Evolutionary conservation across 2,113 vertebrate species (phyloP).

Genomic region (Gracilinanus agilis): DNA sequence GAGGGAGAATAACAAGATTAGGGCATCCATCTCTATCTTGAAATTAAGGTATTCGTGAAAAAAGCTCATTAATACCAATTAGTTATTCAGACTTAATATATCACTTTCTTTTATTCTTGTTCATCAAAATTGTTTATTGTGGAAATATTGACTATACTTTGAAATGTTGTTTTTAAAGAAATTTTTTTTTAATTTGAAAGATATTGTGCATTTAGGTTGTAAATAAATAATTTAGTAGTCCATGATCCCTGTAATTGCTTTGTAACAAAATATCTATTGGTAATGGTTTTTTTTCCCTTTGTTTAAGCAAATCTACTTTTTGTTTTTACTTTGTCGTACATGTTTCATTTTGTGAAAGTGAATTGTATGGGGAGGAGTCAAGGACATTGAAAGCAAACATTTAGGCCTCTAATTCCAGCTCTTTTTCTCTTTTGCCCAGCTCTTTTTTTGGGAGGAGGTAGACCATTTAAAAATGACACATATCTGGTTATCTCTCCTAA

Average conservation of each 20-base stretch:
- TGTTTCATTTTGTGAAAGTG: background rate
- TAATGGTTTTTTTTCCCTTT: constrained; percentile 6
- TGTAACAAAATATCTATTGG: background rate
- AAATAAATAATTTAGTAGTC: background rate
- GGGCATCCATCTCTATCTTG: background rate
- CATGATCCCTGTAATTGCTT: background rate
- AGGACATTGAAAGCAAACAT: background rate
- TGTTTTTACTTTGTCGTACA: background rate
- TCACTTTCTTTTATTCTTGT: constrained; percentile 27
- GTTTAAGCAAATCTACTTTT: background rate
- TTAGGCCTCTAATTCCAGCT: background rate
- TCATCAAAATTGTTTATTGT: constrained; percentile 24
- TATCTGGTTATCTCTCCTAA: background rate
- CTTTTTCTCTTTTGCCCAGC: background rate
- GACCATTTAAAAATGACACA: background rate
- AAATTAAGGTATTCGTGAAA: background rate
- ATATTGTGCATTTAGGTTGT: background rate
- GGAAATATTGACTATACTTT: background rate
- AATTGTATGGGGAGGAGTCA: background rate
- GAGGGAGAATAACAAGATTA: background rate
- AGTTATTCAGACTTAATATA: constrained; percentile 16
- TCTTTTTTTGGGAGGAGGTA: background rate
- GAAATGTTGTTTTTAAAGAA: constrained; percentile 40
- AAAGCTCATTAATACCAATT: constrained; percentile 19
- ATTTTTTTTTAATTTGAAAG: constrained; percentile 18